Evolutionary conservation across 2,888 invertebrate genomes (phyloP).

Genomic region (Clanis bilineata): DNA sequence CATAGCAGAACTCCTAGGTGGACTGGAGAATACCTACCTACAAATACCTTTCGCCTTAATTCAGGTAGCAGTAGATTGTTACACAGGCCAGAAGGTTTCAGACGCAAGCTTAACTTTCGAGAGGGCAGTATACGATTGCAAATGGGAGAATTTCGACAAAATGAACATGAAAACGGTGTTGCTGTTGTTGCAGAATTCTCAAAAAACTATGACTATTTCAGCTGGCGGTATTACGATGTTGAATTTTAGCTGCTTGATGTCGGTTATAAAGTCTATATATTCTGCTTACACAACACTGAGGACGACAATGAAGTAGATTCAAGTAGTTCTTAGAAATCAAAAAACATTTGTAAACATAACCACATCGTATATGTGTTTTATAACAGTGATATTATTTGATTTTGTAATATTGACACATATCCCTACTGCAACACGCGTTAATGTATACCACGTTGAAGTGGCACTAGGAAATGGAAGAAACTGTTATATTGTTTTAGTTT

Average conservation of each 20-base stretch:
- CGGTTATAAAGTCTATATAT: conserved; percentile 40
- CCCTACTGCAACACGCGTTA: no score
- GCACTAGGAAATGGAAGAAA: no score
- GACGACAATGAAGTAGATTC: conserved; percentile 30
- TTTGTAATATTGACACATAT: no score
- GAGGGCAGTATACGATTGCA: conserved; percentile 42
- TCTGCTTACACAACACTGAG: conserved; percentile 47
- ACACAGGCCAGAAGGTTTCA: conserved; percentile 44
- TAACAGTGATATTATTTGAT: neutral
- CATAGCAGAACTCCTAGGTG: conserved; percentile 55
- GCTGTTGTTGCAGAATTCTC: conserved; percentile 43
- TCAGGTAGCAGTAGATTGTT: conserved; percentile 49
- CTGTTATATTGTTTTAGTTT: no score
- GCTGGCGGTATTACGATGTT: conserved; percentile 45
- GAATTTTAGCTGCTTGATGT: conserved; percentile 40
- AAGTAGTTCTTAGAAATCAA: neutral
- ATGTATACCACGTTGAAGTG: no score
- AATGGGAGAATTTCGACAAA: conserved; percentile 47
- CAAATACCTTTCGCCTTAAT: conserved; percentile 50
- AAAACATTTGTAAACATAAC: no score
- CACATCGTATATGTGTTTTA: no score
- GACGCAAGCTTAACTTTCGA: conserved; percentile 42
- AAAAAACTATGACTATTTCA: conserved; percentile 43
- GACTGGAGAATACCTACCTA: conserved; percentile 53
- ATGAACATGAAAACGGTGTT: conserved; percentile 43